Evolutionary conservation across 2,888 invertebrate genomes (phyloP).

Genomic region (Heliconius ismenius): DNA sequence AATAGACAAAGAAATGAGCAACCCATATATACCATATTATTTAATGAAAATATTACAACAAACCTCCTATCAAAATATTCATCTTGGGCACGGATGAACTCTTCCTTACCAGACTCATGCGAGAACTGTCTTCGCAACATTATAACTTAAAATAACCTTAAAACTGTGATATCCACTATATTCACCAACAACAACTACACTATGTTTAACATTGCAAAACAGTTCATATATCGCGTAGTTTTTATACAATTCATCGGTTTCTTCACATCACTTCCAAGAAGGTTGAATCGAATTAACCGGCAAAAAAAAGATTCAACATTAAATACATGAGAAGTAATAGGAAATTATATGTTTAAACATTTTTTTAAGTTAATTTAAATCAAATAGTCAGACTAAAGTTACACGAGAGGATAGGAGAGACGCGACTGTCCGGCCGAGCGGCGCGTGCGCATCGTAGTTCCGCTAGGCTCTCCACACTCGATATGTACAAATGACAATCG

Average conservation of each 20-base stretch:
- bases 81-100: constrained; percentile 66
- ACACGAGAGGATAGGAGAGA: constrained; percentile 5
- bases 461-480: constrained; percentile 40
- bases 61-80: constrained; percentile 73
- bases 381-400: not conserved
- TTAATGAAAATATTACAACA: constrained; percentile 25
- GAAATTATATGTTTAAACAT: not conserved
- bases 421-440: constrained; percentile 48
- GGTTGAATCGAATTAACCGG: constrained; percentile 45
- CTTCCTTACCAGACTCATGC: constrained; percentile 73
- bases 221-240: constrained; percentile 26
- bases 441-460: constrained; percentile 53
- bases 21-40: not conserved
- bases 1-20: not conserved
- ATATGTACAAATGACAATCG: constrained; percentile 60
- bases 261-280: constrained; percentile 35
- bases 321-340: not conserved
- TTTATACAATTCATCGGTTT: constrained; percentile 26
- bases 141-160: constrained; percentile 18
- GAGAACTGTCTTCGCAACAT: constrained; percentile 75
- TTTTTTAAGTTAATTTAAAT: constrained; percentile 9
- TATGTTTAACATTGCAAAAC: constrained; percentile 30
- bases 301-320: constrained; percentile 34
- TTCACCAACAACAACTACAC: constrained; percentile 10
- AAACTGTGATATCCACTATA: not conserved